These are phyloP conservation scores for Corvus hawaiiensis DNA, from an alignment of 2,113 vertebrate genomes.

Conservation along the genomic window DNA sequence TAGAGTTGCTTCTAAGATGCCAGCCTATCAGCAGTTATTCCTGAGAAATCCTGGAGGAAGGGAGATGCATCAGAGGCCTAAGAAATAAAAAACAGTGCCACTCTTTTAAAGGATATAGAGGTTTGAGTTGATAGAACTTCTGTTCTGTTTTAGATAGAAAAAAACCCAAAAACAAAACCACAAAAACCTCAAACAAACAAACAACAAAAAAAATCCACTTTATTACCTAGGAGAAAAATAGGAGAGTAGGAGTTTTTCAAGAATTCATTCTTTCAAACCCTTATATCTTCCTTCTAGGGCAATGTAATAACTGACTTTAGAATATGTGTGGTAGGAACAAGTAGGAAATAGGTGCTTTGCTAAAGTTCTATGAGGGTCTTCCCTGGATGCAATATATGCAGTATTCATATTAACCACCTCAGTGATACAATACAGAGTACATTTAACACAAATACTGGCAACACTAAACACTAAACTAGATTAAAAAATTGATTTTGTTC, in stretches of 20 bases:
- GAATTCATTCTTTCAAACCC: neutral
- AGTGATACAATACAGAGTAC: neutral
- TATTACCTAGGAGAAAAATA: neutral
- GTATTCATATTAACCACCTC: neutral
- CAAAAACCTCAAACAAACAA: neutral
- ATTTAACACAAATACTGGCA: neutral
- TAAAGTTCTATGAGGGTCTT: neutral
- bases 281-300: neutral
- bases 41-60: neutral
- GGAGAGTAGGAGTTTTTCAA: neutral
- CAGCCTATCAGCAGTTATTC: neutral
- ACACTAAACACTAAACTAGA: neutral
- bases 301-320: neutral
- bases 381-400: neutral
- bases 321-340: too few species aligned
- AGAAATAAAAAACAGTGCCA: neutral
- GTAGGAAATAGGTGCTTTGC: too few species aligned
- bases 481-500: neutral
- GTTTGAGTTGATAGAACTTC: neutral
- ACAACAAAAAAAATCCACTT: neutral
- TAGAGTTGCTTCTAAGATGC: neutral
- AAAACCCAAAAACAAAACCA: neutral
- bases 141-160: neutral
- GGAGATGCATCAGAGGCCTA: neutral
- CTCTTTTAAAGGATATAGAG: neutral